Conservation (phyloP, 1,140 invertebrate species). For the Atta texana region DNA sequence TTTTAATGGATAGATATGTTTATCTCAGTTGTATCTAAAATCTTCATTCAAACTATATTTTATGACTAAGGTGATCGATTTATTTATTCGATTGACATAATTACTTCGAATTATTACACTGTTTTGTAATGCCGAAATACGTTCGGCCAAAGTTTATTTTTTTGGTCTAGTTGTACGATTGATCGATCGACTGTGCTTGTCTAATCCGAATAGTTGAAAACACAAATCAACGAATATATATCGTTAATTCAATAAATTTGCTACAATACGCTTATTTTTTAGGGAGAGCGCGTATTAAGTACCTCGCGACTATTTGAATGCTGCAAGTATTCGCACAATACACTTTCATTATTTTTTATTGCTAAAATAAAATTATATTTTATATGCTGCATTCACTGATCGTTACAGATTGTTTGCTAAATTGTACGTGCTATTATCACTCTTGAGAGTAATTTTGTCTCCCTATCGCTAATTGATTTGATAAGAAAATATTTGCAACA, state of each 20-base stretch:
- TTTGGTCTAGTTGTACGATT: background rate
- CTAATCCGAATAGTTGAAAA: conserved; percentile 60
- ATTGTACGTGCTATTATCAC: conserved; percentile 33
- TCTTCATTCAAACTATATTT: background rate
- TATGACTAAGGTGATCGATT: background rate
- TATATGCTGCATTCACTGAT: background rate
- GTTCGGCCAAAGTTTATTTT: conserved; percentile 60
- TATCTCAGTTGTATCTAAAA: background rate
- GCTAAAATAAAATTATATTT: background rate
- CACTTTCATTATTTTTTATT: background rate
- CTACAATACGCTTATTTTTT: conserved; percentile 56
- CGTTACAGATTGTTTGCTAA: conserved; percentile 11
- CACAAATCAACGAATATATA: conserved; percentile 65
- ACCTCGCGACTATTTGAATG: background rate
- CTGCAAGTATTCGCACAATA: background rate
- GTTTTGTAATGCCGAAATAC: background rate
- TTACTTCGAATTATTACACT: conserved; percentile 29
- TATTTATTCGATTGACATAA: background rate
- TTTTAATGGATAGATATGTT: background rate
- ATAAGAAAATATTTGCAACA: background rate
- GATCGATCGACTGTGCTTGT: conserved; percentile 53
- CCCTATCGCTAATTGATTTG: conserved; percentile 11
- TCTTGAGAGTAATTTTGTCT: conserved; percentile 58
- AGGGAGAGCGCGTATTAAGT: background rate
- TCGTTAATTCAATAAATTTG: conserved; percentile 56